Evolutionary conservation across 2,113 vertebrate genomes (phyloP).

Genomic region (Bos indicus): DNA sequence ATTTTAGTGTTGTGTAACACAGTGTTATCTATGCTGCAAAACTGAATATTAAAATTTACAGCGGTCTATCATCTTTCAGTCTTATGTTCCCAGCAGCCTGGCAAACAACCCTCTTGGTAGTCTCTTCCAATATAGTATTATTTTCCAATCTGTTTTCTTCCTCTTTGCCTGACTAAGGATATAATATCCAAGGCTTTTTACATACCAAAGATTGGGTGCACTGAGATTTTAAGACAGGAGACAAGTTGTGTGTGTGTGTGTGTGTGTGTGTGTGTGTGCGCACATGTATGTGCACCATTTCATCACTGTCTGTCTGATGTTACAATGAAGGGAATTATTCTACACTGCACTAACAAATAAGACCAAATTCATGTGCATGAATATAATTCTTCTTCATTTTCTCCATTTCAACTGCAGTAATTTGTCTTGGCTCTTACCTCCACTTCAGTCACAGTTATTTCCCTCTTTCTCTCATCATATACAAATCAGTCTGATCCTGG

Average conservation of each 20-base stretch:
- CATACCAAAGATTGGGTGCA: background rate
- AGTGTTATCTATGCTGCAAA: background rate
- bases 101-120: background rate
- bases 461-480: slow-evolving; percentile 15
- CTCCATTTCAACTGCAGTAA: background rate
- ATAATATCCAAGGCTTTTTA: background rate
- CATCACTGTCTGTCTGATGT: background rate
- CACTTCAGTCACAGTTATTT: background rate
- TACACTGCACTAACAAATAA: background rate
- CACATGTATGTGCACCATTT: background rate
- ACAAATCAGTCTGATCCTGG: background rate
- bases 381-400: background rate
- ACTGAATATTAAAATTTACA: background rate
- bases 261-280: background rate
- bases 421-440: background rate
- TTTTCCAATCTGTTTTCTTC: background rate
- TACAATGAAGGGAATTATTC: background rate
- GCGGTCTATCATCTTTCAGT: background rate
- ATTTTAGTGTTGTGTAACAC: background rate
- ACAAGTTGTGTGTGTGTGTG: background rate
- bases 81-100: background rate
- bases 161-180: background rate
- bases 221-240: background rate
- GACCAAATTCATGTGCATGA: background rate
- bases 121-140: background rate